phyloP scores from a whole-genome alignment of 2,888 invertebrate genomes.

The Patella ulyssiponensis region DNA sequence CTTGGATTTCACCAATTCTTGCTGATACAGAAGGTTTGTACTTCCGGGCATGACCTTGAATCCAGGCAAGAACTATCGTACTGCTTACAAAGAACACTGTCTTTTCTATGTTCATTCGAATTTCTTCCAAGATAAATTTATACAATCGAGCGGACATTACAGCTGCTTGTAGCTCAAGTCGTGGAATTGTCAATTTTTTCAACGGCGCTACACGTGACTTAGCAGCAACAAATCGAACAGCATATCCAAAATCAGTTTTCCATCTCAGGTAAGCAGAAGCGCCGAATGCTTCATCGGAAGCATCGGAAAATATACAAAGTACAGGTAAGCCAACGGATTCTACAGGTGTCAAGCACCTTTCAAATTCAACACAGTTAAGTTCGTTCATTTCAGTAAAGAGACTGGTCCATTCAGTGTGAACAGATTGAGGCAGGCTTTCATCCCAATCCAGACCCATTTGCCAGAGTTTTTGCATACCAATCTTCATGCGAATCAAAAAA shows the following conservation, averaged over 20 bases:
- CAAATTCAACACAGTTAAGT: not conserved
- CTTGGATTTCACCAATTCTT: slow-evolving; percentile 1
- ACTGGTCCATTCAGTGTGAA: not conserved
- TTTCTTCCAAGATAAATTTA: not conserved
- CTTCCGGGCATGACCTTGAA: not conserved
- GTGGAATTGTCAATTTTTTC: not conserved
- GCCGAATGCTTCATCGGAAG: not conserved
- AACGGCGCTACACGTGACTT: not conserved
- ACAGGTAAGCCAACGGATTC: slow-evolving; percentile 6
- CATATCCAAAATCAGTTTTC: not conserved
- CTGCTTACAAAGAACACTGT: not conserved
- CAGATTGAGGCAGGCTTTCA: not conserved
- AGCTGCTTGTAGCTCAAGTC: not conserved
- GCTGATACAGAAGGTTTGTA: not conserved
- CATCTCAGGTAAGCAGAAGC: slow-evolving; percentile 1
- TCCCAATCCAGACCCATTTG: slow-evolving; percentile 7
- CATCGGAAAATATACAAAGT: slow-evolving; percentile 10
- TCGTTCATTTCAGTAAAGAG: slow-evolving; percentile 3
- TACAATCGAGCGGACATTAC: not conserved
- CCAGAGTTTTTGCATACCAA: not conserved
- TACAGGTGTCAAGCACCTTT: not conserved
- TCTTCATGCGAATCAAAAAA: not conserved
- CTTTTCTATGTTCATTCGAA: not conserved
- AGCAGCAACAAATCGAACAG: not conserved
- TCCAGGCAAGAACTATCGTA: slow-evolving; percentile 10